Evolutionary conservation across 2,113 vertebrate species (phyloP).

Genomic region (Dromiciops gliroides): DNA sequence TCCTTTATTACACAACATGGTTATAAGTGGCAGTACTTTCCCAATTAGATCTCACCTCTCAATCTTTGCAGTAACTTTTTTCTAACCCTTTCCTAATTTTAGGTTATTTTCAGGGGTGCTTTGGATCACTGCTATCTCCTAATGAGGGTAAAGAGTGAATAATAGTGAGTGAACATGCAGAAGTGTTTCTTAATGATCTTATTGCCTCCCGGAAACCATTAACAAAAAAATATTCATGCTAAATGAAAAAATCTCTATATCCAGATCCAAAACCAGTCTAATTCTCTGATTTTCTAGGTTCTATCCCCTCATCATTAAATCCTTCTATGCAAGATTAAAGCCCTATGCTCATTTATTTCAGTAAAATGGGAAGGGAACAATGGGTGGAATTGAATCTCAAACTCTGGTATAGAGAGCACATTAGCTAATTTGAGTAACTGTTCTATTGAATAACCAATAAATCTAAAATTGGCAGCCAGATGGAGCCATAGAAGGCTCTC

Average conservation of each 20-base stretch:
- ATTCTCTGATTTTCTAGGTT: slow-evolving; percentile 2
- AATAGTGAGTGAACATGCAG: neutral
- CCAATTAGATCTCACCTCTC: neutral
- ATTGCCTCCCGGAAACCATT: slow-evolving; percentile 26
- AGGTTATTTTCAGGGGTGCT: neutral
- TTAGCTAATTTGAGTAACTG: slow-evolving; percentile 41
- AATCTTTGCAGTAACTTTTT: slow-evolving; percentile 17
- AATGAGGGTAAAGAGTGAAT: slow-evolving; percentile 8
- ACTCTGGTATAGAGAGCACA: slow-evolving; percentile 39
- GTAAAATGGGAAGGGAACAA: slow-evolving; percentile 36
- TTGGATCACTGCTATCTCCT: neutral
- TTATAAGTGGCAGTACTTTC: neutral
- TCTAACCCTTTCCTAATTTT: neutral
- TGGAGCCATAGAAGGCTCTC: neutral
- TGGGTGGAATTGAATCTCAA: slow-evolving; percentile 49
- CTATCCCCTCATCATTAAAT: slow-evolving; percentile 20
- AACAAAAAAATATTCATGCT: slow-evolving; percentile 32
- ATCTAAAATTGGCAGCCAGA: slow-evolving; percentile 37
- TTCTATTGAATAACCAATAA: slow-evolving; percentile 50
- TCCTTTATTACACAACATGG: neutral
- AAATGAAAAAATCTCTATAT: slow-evolving; percentile 39
- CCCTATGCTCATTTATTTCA: slow-evolving; percentile 55
- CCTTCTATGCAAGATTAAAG: slow-evolving; percentile 43
- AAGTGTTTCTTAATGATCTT: slow-evolving; percentile 4
- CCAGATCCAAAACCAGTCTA: slow-evolving; percentile 1